Conservation (phyloP, 2,888 invertebrate species). For the Hoplodrina ambigua region DNA sequence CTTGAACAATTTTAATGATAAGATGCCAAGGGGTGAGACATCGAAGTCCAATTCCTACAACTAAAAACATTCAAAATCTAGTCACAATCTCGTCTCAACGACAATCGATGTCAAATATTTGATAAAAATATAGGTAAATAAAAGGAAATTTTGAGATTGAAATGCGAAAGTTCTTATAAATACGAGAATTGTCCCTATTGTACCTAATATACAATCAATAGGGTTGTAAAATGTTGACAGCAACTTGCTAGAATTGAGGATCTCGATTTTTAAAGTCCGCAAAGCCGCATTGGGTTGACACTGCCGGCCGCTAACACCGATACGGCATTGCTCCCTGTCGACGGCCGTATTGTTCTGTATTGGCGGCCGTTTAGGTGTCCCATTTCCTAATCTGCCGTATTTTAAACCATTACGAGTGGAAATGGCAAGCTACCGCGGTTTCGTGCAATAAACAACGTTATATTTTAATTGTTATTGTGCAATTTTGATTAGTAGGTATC, state of each 20-base stretch:
- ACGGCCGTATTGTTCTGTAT: constrained; percentile 27
- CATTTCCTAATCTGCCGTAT: constrained; percentile 35
- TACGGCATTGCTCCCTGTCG: not conserved
- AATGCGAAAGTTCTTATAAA: too few species aligned
- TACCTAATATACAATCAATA: not conserved
- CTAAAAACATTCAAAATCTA: too few species aligned
- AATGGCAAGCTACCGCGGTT: constrained; percentile 24
- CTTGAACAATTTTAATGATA: too few species aligned
- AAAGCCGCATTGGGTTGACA: constrained; percentile 7
- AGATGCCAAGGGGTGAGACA: too few species aligned
- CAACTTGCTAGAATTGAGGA: not conserved
- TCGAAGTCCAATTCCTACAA: too few species aligned
- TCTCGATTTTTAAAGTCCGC: constrained; percentile 13
- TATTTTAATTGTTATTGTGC: constrained; percentile 4
- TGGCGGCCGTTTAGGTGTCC: constrained; percentile 23
- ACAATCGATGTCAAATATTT: too few species aligned
- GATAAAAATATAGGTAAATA: too few species aligned
- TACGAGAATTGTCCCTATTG: not conserved
- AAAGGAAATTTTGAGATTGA: too few species aligned
- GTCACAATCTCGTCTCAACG: too few species aligned
- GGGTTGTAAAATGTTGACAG: not conserved
- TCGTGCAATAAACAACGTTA: constrained; percentile 20
- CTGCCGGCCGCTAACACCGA: not conserved
- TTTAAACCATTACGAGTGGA: constrained; percentile 29
- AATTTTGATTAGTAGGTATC: constrained; percentile 8